Evolutionary conservation across 2,113 vertebrate genomes (phyloP), one percentile per base, ranked within the genome.

Genomic region (pig (Sus scrofa)): DNA sequence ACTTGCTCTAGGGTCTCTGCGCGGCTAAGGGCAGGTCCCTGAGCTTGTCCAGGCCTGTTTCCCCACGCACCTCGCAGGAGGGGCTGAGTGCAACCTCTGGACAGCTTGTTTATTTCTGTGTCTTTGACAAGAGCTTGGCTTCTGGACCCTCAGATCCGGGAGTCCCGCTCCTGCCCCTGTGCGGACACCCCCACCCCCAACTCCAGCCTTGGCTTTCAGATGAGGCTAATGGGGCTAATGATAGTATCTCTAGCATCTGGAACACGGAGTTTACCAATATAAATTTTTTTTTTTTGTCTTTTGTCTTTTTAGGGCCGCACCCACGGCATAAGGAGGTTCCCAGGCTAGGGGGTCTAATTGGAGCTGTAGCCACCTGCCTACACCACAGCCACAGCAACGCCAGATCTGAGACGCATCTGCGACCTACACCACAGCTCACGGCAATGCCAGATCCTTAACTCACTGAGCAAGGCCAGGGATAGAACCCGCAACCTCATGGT

Each of bases 251-350:
- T 26, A 60, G 3, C 24, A 14, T 39, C 63, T 14, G 14, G 63
- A 30, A 37, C 34, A 0, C 0, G 44, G 77, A 18, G 11, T 20
- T 32, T 39, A 39, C 22, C n/a, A 14, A 27, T 4, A 3, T n/a
- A n/a, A n/a, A n/a, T n/a, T n/a, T n/a, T n/a, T n/a, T n/a, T n/a
- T n/a, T n/a, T n/a, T n/a, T n/a, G n/a, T n/a, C n/a, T n/a, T n/a
- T n/a, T n/a, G n/a, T n/a, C n/a, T n/a, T n/a, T n/a, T n/a, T n/a
- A n/a, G n/a, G n/a, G n/a, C n/a, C n/a, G n/a, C n/a, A n/a, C n/a
- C n/a, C n/a, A n/a, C n/a, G n/a, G n/a, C n/a, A n/a, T n/a, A n/a
- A n/a, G n/a, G n/a, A n/a, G n/a, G n/a, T n/a, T n/a, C n/a, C n/a
- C n/a, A n/a, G n/a, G n/a, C n/a, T n/a, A n/a, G n/a, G n/a, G n/a